Evolutionary conservation across 2,797 vertebrate species (phyloP).

Genomic region (Chelidonichthys spinosus): DNA sequence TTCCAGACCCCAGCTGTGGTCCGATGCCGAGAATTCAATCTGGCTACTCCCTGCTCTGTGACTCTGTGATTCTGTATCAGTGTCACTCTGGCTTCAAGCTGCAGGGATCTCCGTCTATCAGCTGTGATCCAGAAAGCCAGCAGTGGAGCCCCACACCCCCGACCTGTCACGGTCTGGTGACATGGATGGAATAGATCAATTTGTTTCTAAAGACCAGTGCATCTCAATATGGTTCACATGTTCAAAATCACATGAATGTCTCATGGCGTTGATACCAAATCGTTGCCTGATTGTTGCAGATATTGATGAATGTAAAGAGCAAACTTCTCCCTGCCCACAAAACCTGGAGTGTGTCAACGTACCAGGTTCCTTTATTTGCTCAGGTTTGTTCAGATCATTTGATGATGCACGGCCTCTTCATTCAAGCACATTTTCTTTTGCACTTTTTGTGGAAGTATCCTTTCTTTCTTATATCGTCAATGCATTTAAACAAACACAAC

Average conservation of each 20-base stretch:
- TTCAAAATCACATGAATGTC: neutral
- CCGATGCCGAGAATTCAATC: slow-evolving; percentile 76
- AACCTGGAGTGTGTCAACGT: slow-evolving; percentile 78
- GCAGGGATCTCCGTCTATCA: slow-evolving; percentile 78
- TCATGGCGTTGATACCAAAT: neutral
- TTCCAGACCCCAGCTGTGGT: slow-evolving; percentile 82
- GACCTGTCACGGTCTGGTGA: slow-evolving; percentile 80
- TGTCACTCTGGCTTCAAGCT: slow-evolving; percentile 82
- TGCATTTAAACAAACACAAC: neutral
- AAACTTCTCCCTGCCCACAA: slow-evolving; percentile 70
- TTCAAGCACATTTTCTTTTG: slow-evolving; percentile 4
- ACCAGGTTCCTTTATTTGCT: slow-evolving; percentile 81
- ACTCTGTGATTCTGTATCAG: slow-evolving; percentile 77
- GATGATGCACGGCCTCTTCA: neutral
- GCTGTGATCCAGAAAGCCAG: slow-evolving; percentile 78
- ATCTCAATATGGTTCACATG: neutral
- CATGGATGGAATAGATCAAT: neutral
- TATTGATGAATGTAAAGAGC: slow-evolving; percentile 81
- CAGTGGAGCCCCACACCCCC: slow-evolving; percentile 82
- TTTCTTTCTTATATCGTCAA: neutral
- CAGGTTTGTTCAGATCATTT: slow-evolving; percentile 70
- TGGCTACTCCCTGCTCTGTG: slow-evolving; percentile 82
- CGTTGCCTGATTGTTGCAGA: slow-evolving; percentile 68
- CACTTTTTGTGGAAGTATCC: neutral
- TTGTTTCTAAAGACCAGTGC: neutral